Conservation (phyloP, 53 echinoderm and acorn worm species). For the Actinopyga echinites region DNA sequence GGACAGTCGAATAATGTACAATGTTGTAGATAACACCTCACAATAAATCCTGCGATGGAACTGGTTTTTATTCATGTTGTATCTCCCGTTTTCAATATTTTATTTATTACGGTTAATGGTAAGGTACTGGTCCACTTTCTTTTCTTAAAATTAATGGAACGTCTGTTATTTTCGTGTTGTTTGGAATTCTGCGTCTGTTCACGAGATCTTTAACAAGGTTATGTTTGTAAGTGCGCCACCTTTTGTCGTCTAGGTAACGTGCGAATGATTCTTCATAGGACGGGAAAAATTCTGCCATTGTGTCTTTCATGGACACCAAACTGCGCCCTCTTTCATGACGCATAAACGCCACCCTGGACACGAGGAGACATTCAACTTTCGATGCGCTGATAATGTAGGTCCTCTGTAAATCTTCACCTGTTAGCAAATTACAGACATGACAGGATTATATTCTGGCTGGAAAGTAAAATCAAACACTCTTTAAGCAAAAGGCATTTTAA, state of each 20-base stretch:
- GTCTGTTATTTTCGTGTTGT: conserved; percentile 69
- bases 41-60: no score
- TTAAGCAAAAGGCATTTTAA: no score
- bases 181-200: conserved; percentile 60
- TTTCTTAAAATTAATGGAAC: conserved; percentile 62
- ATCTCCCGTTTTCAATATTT: background rate
- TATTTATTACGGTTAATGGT: background rate
- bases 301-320: conserved; percentile 66
- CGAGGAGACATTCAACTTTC: conserved; percentile 80
- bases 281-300: conserved; percentile 59
- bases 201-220: conserved; percentile 74
- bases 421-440: background rate
- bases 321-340: conserved; percentile 82
- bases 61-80: no score
- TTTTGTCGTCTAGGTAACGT: conserved; percentile 69
- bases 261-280: conserved; percentile 73
- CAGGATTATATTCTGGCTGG: no score
- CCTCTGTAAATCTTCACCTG: conserved; percentile 89
- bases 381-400: conserved; percentile 75
- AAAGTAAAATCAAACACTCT: no score
- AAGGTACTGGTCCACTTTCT: background rate
- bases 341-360: conserved; percentile 76
- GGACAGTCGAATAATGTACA: no score
- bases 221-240: conserved; percentile 77
- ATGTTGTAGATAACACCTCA: no score